phyloP scores from a whole-genome alignment of 2,888 invertebrate species.

The Amorpha juglandis region DNA sequence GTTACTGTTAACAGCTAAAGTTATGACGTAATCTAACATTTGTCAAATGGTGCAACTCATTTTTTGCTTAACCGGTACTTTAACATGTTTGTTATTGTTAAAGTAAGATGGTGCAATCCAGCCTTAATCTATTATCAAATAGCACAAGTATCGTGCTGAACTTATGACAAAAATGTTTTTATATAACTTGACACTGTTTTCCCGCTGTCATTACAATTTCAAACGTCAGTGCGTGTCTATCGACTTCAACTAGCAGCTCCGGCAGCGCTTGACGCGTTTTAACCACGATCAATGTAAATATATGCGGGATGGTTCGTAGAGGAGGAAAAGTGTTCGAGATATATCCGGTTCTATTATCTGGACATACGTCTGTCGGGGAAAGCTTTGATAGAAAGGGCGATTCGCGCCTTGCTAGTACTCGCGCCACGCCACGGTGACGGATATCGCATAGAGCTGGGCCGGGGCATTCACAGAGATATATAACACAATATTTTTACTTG shows the following conservation, averaged over 20 bases:
- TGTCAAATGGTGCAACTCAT: too few species aligned
- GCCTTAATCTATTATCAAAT: too few species aligned
- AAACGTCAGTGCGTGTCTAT: not conserved
- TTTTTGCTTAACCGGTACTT: too few species aligned
- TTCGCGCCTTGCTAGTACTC: not conserved
- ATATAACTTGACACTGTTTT: not conserved
- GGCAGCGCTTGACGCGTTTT: not conserved
- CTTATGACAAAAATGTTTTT: not conserved
- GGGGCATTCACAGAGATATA: not conserved
- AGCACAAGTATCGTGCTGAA: not conserved
- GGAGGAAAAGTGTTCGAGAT: not conserved
- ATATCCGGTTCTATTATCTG: not conserved
- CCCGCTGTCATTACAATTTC: constrained; percentile 3
- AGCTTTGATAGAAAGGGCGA: not conserved
- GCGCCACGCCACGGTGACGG: not conserved
- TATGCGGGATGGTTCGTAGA: not conserved
- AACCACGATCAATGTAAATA: constrained; percentile 1
- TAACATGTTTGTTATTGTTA: too few species aligned
- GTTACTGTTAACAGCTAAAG: too few species aligned
- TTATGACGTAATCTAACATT: too few species aligned
- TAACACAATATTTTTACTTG: too few species aligned
- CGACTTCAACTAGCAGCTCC: not conserved
- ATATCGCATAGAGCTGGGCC: not conserved
- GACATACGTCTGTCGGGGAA: not conserved
- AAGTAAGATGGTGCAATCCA: too few species aligned